Base-by-base conservation (phyloP, 2,113 vertebrate species). In the Bubalus kerabau region DNA sequence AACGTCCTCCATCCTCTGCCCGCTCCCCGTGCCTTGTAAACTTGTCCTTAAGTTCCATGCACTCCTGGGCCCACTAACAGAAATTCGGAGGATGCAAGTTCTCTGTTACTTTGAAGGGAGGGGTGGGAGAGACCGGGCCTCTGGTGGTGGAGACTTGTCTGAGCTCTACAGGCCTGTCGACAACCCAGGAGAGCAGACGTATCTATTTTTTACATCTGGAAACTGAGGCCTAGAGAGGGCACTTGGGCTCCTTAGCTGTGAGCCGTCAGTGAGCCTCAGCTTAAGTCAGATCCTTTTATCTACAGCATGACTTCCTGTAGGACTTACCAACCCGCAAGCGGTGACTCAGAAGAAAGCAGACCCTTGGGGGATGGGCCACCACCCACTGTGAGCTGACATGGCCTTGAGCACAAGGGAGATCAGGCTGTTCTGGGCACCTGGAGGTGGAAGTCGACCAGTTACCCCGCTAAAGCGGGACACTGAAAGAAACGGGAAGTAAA, bases 61-160 rank as follows among this genome's bases (percentile, higher is more conserved):
- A n/a, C n/a, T 87, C 87, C 59, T 54, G 23, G 28, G 74, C 17
- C 30, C 48, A 30, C n/a, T 74, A 48, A 59, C 2, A 7, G 19
- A 64, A 60, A 11, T n/a, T 54, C 9, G 64, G 57, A n/a, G 48
- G 64, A 59, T 60, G 36, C 36, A 56, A 30, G 12, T 52, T 24
- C 43, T 87, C 52, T 16, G 13, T 50, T 64, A 78, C 15, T 21
- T 60, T 4, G 10, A 54, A 28, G 26, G 32, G 52, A 56, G 36
- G 83, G 87, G 43, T 52, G 26, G 28, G 52, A 56, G 36, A 95
- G 87, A 43, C 54, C 10, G 30, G 50, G 81, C 57, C 48, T 21
- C 81, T 56, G 1, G 0, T 5, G 2, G 57, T 11, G 23, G 23
- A 57, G 14, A 7, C 11, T 26, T 28, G 21, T 0, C 0, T 24